Evolutionary conservation across 2,797 vertebrate genomes (phyloP).

Genomic region (Lophura swinhoii): DNA sequence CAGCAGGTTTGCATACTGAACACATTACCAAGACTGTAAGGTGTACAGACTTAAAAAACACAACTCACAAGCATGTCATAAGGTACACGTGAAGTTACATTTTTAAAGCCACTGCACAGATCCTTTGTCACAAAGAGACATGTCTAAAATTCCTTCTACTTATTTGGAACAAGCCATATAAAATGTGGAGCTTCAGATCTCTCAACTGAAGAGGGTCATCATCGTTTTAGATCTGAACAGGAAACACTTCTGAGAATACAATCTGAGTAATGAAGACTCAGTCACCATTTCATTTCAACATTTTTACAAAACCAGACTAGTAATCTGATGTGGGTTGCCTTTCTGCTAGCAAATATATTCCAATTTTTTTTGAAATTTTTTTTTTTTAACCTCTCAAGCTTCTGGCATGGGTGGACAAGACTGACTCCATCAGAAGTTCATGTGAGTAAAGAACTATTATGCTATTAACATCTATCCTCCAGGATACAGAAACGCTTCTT

Average conservation of each 20-base stretch:
- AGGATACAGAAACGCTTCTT: neutral
- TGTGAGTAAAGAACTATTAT: neutral
- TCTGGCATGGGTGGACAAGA: neutral
- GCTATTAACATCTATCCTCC: neutral
- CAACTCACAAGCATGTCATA: neutral
- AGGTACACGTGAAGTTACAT: neutral
- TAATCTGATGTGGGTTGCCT: neutral
- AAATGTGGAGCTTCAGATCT: conserved; percentile 77
- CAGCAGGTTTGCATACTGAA: conserved; percentile 59
- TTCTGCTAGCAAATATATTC: neutral
- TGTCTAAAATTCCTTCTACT: conserved; percentile 79
- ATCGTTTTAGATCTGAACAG: conserved; percentile 83
- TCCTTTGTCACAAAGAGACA: neutral
- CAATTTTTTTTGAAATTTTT: neutral
- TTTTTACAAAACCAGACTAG: neutral
- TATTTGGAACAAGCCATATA: conserved; percentile 80
- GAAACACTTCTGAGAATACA: conserved; percentile 74
- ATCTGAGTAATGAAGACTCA: neutral
- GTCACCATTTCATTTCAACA: neutral
- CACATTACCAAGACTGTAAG: conserved; percentile 57
- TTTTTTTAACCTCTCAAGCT: neutral
- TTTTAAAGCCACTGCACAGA: conserved; percentile 27
- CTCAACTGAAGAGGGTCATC: conserved; percentile 82
- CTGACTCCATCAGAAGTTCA: neutral
- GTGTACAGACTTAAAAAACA: conserved; percentile 12